These are phyloP conservation scores for Aldabrachelys gigantea DNA, from an alignment of 2,113 vertebrate genomes.

Conservation along the genomic window DNA sequence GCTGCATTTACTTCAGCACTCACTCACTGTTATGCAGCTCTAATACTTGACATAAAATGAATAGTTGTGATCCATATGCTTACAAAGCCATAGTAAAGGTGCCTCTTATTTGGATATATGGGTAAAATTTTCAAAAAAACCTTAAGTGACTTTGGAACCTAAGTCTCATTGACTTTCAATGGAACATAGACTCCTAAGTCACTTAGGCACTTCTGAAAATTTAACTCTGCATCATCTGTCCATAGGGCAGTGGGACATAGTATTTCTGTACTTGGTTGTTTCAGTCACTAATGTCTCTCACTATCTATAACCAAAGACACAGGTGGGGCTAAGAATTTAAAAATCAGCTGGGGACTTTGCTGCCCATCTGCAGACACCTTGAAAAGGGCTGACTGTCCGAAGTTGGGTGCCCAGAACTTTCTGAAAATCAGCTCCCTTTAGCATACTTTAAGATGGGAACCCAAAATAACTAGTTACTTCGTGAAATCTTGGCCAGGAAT, in stretches of 20 bases:
- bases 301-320: not conserved
- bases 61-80: not conserved
- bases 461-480: not conserved
- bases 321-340: not conserved
- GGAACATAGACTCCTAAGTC: fast-evolving
- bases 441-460: not conserved
- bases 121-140: not conserved
- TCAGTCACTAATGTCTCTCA: not conserved
- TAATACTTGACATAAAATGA: not conserved
- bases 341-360: not conserved
- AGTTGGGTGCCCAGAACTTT: not conserved
- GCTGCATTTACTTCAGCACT: not conserved
- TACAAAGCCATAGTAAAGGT: not conserved
- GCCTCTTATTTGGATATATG: not conserved
- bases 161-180: not conserved
- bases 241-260: not conserved
- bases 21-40: not conserved
- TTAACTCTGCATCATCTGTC: fast-evolving
- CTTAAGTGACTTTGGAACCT: not conserved
- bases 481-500: not conserved
- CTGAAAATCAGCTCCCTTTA: not conserved
- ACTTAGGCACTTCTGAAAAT: not conserved
- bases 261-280: not conserved
- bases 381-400: not conserved
- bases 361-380: not conserved